These are phyloP conservation scores for Lucilia cuprina DNA, from an alignment of 1,140 invertebrate genomes.

Conservation along the genomic window DNA sequence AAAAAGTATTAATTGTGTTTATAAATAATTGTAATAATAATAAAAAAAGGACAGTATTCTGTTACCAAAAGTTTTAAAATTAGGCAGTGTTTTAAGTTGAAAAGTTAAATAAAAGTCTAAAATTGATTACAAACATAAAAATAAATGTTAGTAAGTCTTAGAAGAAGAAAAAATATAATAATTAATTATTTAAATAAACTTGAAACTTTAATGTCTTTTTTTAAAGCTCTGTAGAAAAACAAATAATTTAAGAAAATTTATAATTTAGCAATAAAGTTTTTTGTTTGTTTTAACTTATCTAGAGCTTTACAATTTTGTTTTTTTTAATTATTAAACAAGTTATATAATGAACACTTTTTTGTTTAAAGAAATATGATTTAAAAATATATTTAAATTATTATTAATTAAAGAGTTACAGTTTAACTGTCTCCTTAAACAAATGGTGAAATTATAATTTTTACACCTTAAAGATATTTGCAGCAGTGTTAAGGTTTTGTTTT, in stretches of 20 bases:
- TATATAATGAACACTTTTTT: background rate
- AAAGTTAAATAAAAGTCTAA: background rate
- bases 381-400: background rate
- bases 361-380: background rate
- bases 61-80: constrained; percentile 30
- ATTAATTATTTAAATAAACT: background rate
- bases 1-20: background rate
- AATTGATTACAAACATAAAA: background rate
- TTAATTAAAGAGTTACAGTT: background rate
- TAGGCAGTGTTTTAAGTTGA: constrained; percentile 26
- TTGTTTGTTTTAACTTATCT: background rate
- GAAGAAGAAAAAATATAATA: background rate
- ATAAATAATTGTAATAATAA: background rate
- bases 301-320: background rate
- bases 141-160: background rate
- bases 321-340: background rate
- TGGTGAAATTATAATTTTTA: background rate
- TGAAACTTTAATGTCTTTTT: background rate
- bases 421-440: background rate
- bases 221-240: background rate
- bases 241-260: background rate
- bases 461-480: background rate
- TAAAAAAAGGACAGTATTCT: constrained; percentile 24
- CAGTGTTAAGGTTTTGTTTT: too few relatives aligned
- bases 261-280: background rate